Evolutionary conservation across 2,888 invertebrate species (phyloP), one percentile per base, ranked within the genome.

Genomic region (Drosophila nr. fundita): DNA sequence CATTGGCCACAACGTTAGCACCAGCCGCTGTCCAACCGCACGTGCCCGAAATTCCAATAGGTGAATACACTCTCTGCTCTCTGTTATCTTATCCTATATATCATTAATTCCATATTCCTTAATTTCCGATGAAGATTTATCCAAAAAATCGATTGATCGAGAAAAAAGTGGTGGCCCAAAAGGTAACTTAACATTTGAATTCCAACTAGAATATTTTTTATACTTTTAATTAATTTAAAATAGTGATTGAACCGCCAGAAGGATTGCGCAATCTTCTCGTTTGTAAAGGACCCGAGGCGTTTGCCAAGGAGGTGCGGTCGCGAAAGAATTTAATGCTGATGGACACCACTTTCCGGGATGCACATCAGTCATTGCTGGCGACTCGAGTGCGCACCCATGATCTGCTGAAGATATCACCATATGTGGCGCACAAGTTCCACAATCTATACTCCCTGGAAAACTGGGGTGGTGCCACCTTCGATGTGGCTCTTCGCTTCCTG

Each of bases 381-480:
- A 99, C 99, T 0, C 95, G 99, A 71, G 97, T 99, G 7, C 95
- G 99, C 36, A 97, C 99, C 0, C 96, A 97, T 92, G 99, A 99
- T 93, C 94, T 99, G 66, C 92, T 98, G 5, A 95, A 95, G 73
- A 98, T 99, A 72, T 97, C 99, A 0, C 99, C 99, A 0, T 99
- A 96, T 93, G 98, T 99, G 32, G 96, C 99, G 0, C 98, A 99
- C 91, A 97, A 97, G 92, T 98, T 99, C 92, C 96, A 95, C 91
- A 95, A 95, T 77, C 94, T 99, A 49, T 99, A 98, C 93, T 95
- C 99, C 3, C 91, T 99, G 91, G 99, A 99, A 93, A 99, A 99
- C 93, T 99, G 99, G 99, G 99, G 99, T 59, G 99, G 99, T 36
- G 99, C 99, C 15, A 99, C 99, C 0, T 99, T 99, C 92, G 99